Evolutionary conservation across 1,140 invertebrate genomes (phyloP), one percentile per base, ranked within the genome.

Genomic region (Lysiphlebus fabarum): DNA sequence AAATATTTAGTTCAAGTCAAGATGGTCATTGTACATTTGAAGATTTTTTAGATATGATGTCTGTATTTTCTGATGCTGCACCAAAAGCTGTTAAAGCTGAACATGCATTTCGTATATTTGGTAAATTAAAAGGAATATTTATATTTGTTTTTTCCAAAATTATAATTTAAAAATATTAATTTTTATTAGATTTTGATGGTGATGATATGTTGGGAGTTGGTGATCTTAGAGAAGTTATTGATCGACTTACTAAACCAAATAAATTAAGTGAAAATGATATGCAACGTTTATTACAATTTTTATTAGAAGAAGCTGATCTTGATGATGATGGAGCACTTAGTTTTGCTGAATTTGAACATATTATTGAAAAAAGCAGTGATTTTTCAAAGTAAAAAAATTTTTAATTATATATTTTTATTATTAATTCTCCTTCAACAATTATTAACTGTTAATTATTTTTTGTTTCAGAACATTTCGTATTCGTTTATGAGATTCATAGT

Each of bases 11-110:
- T 68, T 93, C 93, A n/a, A 92, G 89, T 75, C 88, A 91, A 62
- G 87, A 91, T 77, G 92, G 92, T 6, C 90, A 95, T 72, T 92
- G 95, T 76, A 93, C 90, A 0, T 98, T 98, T 81, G 93, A 97
- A 79, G 94, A 97, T 75, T 98, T 96, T 73, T 79, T 98, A 2
- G 93, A 97, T 68, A 96, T 97, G 94, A 94, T 96, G 88, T 96
- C 93, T 5, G 93, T 96, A 2, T 94, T 97, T 69, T 93, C 91
- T 77, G 90, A 94, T 63, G 85, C 84, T 66, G 91, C 94, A 11
- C 93, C 95, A 0, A 88, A 92, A 69, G 86, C 90, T 64, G 88
- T 97, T 0, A 98, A 97, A 80, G 89, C 93, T 14, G 91, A 94
- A 75, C 95, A 98, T 83, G 94, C 94, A 5, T 98, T 97, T 79